Evolutionary conservation across 2,113 vertebrate genomes (phyloP), one percentile per base, ranked within the genome.

Genomic region (Macroglossus sobrinus): DNA sequence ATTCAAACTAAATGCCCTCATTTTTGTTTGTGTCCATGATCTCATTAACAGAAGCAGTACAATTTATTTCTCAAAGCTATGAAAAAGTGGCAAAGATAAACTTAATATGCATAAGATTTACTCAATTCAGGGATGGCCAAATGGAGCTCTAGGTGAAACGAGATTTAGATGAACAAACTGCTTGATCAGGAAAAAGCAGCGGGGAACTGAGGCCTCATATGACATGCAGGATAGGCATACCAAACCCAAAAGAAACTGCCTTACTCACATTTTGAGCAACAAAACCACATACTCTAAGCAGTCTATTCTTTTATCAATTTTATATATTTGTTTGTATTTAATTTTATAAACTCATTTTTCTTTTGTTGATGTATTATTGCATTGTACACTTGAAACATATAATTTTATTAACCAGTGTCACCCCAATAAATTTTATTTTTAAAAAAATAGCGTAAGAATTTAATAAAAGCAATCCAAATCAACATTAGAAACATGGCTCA

Each of bases 51-150:
- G 61, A 87, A 82, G 53, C 87, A 35, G 21, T n/a, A 38, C 28
- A 72, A 93, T 68, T 86, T 76, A 35, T 57, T 90, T 72, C 80
- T 91, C 22, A 71, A 82, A 91, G n/a, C 10, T 74, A 63, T 75
- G 40, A 88, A 43, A 84, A 96, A 47, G 81, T 50, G 30, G 38
- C 66, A 59, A 93, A 74, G 57, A 8, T 64, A 71, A 71, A 40
- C 7, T 30, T 84, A 57, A 90, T 57, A 78, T 15, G 12, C 12
- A 14, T 4, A 1, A 9, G 38, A 7, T 14, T 15, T 71, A 28
- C 26, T 24, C 76, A 68, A 69, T 7, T 84, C 28, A 55, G 16
- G 18, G 40, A 47, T 74, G 28, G 24, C 45, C 78, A 74, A 43
- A 74, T 40, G 8, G 22, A 55, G 59, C 7, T 76, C 50, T 61